phyloP scores from a whole-genome alignment of 2,797 vertebrate species.

The Caiman crocodilus region DNA sequence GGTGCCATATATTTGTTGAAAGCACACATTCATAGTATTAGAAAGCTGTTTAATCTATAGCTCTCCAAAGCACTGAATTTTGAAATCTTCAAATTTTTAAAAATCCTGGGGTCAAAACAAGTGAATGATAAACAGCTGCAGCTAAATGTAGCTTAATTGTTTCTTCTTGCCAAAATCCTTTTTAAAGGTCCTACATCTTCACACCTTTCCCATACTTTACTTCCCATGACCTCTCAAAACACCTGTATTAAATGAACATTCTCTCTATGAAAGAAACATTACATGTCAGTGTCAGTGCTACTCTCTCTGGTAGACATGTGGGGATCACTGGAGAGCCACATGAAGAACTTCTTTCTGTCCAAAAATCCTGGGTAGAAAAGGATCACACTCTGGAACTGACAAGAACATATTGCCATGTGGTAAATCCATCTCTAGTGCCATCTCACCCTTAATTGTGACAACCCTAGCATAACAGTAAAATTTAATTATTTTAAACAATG shows the following conservation, averaged over 20 bases:
- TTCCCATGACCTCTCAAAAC: not conserved
- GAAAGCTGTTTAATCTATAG: not conserved
- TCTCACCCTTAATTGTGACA: not conserved
- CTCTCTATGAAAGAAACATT: not conserved
- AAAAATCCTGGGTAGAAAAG: not conserved
- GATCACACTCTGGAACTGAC: not conserved
- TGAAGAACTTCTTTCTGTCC: not conserved
- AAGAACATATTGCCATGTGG: not conserved
- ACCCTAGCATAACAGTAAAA: not conserved
- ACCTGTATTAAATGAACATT: not conserved
- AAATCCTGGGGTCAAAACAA: not conserved
- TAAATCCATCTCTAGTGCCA: not conserved
- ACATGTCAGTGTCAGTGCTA: not conserved
- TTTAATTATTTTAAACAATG: not conserved
- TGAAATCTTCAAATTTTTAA: not conserved
- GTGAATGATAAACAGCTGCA: not conserved
- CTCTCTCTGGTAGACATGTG: not conserved
- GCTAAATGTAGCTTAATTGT: not conserved
- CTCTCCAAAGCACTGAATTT: conserved; percentile 1
- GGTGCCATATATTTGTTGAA: not conserved
- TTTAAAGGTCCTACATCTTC: not conserved
- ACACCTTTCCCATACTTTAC: not conserved
- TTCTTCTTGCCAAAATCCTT: not conserved
- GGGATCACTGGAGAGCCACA: not conserved
- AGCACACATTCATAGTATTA: not conserved